Base-by-base conservation (phyloP, 37 sponge, comb jelly and placozoan species). In the Tethya wilhelma region DNA sequence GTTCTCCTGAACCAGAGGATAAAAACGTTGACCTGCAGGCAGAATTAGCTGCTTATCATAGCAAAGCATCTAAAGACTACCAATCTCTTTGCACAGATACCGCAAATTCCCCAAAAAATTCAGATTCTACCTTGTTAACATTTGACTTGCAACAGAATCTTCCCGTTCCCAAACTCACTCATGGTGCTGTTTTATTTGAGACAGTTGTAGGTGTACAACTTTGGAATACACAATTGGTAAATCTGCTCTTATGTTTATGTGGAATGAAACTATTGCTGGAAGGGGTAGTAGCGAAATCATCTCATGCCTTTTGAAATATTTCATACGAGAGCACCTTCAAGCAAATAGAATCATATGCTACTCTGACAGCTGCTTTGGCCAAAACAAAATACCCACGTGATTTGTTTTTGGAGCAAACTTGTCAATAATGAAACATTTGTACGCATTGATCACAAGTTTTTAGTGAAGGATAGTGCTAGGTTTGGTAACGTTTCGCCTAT, bases 71-170 rank as follows among this genome's bases (percentile, higher is more conserved):
- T 23, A 69, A 76, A 68, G 78, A 65, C 7, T 86, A 86, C 42
- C 53, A 59, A 11, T 60, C 69, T 71, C 64, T 86, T 37, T 72
- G 67, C 2, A 37, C 59, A 34, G 86, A 86, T 57, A 40, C 86
- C 30, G 41, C 12, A 29, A 30, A 25, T 11, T 56, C 68, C 38
- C 69, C 64, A 60, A 36, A 22, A 43, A 58, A 34, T 57, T 29
- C 46, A 33, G 41, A 71, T 71, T 30, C 45, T 34, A 25, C 32
- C 31, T 64, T 78, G 19, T 22, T 86, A 17, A 44, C 79, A 6
- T 86, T 86, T 86, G 79, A 86, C 57, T 63, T 86, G 30, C 71
- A 75, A 41, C 86, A 86, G 36, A 77, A 77, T 30, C 55, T 78
- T 44, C 86, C 86, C 26, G 64, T 75, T n/a, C 85, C 85, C 1